Conservation (phyloP, 2,113 vertebrate species). For the Platysteira castanea region DNA sequence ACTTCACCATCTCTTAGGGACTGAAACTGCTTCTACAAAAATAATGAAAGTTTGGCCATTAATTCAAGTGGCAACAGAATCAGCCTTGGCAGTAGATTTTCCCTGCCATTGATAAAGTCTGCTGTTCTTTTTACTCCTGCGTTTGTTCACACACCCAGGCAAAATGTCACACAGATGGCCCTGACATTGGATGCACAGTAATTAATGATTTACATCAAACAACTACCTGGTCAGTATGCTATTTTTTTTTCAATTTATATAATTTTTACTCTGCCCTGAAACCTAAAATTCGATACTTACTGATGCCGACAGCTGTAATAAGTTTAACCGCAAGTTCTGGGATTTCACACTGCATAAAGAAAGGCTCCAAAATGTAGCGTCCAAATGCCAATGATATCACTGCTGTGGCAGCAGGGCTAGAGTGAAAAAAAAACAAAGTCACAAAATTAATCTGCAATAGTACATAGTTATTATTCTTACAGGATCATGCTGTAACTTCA, state of each 20-base stretch:
- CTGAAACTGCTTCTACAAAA: conserved; percentile 28
- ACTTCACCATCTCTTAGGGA: not conserved
- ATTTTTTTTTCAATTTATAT: not conserved
- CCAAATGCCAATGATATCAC: conserved; percentile 95
- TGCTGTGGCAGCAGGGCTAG: conserved; percentile 88
- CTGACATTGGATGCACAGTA: not conserved
- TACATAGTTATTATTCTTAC: not conserved
- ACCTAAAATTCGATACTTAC: conserved; percentile 75
- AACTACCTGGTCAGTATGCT: not conserved
- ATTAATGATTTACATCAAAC: not conserved
- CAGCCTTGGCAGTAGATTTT: not conserved
- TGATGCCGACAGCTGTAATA: conserved; percentile 87
- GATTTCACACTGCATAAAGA: conserved; percentile 91
- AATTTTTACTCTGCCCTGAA: not conserved
- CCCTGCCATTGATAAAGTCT: not conserved
- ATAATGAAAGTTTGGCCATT: not conserved
- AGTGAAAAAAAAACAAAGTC: not conserved
- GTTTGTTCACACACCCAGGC: not conserved
- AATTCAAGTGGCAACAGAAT: conserved; percentile 8
- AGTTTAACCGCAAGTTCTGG: conserved; percentile 89
- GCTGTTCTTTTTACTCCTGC: not conserved
- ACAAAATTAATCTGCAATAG: not conserved
- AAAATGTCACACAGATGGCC: not conserved
- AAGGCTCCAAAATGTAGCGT: conserved; percentile 91
- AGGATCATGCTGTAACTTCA: not conserved